Evolutionary conservation across 1,140 invertebrate genomes (phyloP).

Genomic region (Amyelois transitella): DNA sequence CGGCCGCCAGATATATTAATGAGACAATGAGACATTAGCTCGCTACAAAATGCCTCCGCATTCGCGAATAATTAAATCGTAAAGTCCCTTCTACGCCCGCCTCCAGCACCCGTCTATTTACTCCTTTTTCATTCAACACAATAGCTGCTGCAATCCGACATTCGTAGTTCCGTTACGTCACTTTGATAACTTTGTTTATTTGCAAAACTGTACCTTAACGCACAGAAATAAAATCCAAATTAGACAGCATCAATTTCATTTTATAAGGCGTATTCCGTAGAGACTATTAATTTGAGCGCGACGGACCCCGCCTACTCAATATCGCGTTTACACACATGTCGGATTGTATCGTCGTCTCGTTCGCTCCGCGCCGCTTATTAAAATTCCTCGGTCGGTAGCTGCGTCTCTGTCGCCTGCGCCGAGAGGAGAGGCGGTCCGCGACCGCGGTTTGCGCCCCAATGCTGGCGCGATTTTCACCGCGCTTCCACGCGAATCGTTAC

Average conservation of each 20-base stretch:
- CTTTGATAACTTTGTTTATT: constrained; percentile 17
- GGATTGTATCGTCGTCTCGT: constrained; percentile 55
- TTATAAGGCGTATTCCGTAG: constrained; percentile 60
- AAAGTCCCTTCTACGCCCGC: constrained; percentile 70
- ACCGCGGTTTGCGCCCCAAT: constrained; percentile 52
- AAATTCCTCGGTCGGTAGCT: constrained; percentile 66
- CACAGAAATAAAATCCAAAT: constrained; percentile 13
- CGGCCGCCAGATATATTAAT: constrained; percentile 69
- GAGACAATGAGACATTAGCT: constrained; percentile 73
- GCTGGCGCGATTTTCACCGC: constrained; percentile 60
- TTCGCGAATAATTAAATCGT: constrained; percentile 75
- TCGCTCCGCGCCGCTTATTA: constrained; percentile 68
- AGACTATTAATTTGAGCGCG: constrained; percentile 70
- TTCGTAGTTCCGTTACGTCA: constrained; percentile 34
- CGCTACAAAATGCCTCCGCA: constrained; percentile 73
- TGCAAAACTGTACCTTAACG: constrained; percentile 21
- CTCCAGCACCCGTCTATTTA: constrained; percentile 67
- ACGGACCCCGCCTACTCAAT: constrained; percentile 63
- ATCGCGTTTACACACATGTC: constrained; percentile 66
- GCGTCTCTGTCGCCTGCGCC: constrained; percentile 46
- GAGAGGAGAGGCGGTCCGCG: constrained; percentile 54
- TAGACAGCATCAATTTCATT: constrained; percentile 3
- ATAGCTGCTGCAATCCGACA: constrained; percentile 65
- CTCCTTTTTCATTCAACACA: constrained; percentile 74
- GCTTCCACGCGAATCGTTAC: constrained; percentile 64